Evolutionary conservation across 1,140 invertebrate genomes (phyloP), one percentile per base, ranked within the genome.

Genomic region (Hyles euphorbiae): DNA sequence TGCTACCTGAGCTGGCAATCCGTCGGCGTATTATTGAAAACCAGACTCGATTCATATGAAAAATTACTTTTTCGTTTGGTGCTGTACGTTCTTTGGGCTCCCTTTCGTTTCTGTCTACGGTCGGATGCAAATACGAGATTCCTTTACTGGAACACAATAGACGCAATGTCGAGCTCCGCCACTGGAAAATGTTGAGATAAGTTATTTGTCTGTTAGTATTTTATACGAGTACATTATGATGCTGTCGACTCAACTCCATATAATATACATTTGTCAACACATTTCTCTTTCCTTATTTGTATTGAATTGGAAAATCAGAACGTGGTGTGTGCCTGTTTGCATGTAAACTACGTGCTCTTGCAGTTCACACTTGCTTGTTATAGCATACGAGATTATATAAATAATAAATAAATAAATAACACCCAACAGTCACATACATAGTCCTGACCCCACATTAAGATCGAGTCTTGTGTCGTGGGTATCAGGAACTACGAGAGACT

Each of bases 81-180:
- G 51, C 62, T 49, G 70, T 70, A 65, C 72, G 59, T 70, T 69
- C 66, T 50, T 63, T 58, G 63, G 61, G 53, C 67, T 59, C 65
- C 68, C 69, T 55, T 64, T 67, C 72, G 65, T 70, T 68, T 63
- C 60, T 54, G 60, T 56, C 54, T 64, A 71, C 70, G 68, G 60
- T 74, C 61, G 64, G 72, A 74, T 73, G 70, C 74, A 75, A 76
- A 73, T 72, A 74, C 67, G 67, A 76, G 70, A 79, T 76, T 76
- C 72, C 74, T 76, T 63, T 62, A 56, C 67, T 68, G 59, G 64
- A 71, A 61, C 61, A 76, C 72, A 79, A 74, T 78, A 71, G 68
- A 68, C 63, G 68, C 70, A 67, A 71, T 67, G 64, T 54, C 66
- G 66, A 63, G 67, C 48, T 70, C 65, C 62, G 61, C 64, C 67